Conservation (phyloP, 1,140 invertebrate species). For the Drosophila eugracilis region DNA sequence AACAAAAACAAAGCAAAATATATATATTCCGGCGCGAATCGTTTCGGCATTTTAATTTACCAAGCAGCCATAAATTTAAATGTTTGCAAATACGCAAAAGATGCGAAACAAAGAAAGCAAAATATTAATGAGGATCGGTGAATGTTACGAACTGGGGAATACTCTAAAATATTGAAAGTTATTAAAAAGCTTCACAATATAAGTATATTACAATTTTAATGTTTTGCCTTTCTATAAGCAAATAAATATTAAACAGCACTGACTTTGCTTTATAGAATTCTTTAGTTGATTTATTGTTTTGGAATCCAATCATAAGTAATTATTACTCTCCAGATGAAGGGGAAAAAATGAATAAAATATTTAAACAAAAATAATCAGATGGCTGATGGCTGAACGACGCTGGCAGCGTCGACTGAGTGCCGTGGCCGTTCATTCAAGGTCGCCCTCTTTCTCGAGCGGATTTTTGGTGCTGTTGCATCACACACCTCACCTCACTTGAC, state of each 20-base stretch:
- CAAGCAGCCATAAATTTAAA: conserved; percentile 61
- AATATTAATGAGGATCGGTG: conserved; percentile 36
- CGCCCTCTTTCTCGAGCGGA: conserved; percentile 63
- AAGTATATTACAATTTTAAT: no score
- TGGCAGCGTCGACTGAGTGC: conserved; percentile 19
- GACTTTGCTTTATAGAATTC: no score
- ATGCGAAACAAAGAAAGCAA: conserved; percentile 50
- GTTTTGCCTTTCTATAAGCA: no score
- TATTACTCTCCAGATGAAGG: conserved; percentile 10
- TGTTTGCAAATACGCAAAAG: conserved; percentile 64
- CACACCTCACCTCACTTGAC: conserved; percentile 12
- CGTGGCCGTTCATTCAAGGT: conserved; percentile 67
- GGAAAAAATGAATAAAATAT: conserved; percentile 24
- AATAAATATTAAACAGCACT: no score
- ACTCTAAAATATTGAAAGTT: not conserved
- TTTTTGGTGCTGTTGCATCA: conserved; percentile 65
- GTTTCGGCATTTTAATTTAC: conserved; percentile 41
- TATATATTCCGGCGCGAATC: conserved; percentile 5
- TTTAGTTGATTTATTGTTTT: not conserved
- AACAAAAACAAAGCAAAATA: conserved; percentile 7
- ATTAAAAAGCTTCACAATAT: not conserved
- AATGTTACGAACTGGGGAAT: conserved; percentile 13
- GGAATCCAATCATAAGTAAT: not conserved
- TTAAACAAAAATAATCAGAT: conserved; percentile 64
- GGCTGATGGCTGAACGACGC: conserved; percentile 26